Evolutionary conservation across 2,797 vertebrate genomes (phyloP), one percentile per base, ranked within the genome.

Genomic region (Heteromormyrus szaboi): DNA sequence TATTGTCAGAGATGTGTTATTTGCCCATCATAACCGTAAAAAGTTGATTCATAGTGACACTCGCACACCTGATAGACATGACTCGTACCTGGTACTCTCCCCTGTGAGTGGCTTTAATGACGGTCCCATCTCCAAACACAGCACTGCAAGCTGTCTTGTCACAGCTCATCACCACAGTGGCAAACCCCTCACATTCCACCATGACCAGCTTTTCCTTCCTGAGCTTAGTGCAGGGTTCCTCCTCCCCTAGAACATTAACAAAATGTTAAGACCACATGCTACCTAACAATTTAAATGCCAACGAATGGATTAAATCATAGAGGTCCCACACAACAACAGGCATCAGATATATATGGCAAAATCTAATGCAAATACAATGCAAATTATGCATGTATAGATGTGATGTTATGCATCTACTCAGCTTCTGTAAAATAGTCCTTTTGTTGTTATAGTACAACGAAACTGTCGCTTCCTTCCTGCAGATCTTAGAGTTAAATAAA

Each of bases 121-220:
- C 94, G 0, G 97, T 98, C 19, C 97, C 97, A 76, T 99, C 98
- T 33, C 96, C 97, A 89, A 98, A 96, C 72, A 95, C 85, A 72
- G 96, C 90, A 0, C 94, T 94, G 91, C 95, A 97, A 2, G 90
- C 91, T 37, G 94, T 94, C 17, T 95, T 94, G 12, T 97, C 95
- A 12, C 95, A 96, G 92, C 97, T 96, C 94, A 96, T 95, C 90
- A 93, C 92, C 72, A 99, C 92, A 0, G 97, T 97, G 90, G 97
- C 96, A 54, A 95, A 97, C 81, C 96, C 96, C 51, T 95, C 92
- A 86, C 94, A 97, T 93, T 99, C 98, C 89, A 99, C 95, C 91
- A 91, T 86, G 84, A 96, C 90, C 88, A 94, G 94, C 90, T 93
- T 96, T 90, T 97, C 94, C 87, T 92, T 96, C 72, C 90, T 91